These are phyloP conservation scores for Anabacerthia variegaticeps DNA, from an alignment of 2,797 vertebrate genomes.

Conservation along the genomic window DNA sequence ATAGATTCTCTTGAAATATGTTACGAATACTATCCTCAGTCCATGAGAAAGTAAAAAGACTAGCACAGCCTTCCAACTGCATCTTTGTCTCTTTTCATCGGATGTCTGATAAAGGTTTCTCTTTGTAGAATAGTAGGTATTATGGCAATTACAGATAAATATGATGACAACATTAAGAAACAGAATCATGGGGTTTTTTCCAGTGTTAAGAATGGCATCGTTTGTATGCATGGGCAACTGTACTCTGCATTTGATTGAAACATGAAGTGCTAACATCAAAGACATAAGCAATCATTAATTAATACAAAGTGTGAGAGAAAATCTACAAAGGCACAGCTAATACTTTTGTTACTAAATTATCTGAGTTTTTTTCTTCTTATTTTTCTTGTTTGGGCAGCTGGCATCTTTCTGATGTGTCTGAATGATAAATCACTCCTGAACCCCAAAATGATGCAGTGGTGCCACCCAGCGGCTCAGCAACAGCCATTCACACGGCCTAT, in stretches of 20 bases:
- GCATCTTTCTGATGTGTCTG: background rate
- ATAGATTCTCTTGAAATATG: background rate
- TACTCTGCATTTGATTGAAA: background rate
- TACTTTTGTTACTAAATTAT: background rate
- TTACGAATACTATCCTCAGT: background rate
- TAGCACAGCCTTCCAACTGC: background rate
- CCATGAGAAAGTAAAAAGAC: background rate
- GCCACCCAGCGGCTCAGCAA: conserved; percentile 46
- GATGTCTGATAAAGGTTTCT: background rate
- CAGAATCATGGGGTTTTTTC: background rate
- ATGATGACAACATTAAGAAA: background rate
- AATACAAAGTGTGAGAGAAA: background rate
- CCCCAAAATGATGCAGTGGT: background rate
- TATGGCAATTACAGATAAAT: background rate
- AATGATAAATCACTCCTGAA: background rate
- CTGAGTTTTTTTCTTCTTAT: background rate
- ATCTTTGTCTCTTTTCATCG: background rate
- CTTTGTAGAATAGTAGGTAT: background rate
- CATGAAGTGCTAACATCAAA: background rate
- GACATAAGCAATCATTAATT: background rate
- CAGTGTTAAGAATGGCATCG: background rate
- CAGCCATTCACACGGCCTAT: rapidly evolving
- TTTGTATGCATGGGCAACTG: background rate
- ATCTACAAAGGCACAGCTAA: background rate
- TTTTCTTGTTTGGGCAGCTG: background rate